phyloP scores from a whole-genome alignment of 2,113 vertebrate genomes.

The Lycocorax pyrrhopterus region DNA sequence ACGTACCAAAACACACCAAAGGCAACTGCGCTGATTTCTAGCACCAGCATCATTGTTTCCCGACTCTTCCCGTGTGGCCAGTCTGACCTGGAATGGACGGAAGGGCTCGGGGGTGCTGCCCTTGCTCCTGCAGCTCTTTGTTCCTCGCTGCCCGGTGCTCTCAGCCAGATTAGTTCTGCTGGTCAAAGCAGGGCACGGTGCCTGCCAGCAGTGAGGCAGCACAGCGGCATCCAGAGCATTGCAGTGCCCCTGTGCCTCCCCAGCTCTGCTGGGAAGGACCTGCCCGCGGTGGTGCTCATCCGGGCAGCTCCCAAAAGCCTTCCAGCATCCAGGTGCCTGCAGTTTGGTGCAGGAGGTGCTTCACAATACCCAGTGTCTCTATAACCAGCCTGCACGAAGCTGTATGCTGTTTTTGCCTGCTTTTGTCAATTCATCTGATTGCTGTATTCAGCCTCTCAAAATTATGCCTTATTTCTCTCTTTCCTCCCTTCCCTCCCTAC shows the following conservation, averaged over 20 bases:
- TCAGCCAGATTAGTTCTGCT: not conserved
- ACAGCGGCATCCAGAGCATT: not conserved
- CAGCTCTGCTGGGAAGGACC: not conserved
- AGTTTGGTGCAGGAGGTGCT: not conserved
- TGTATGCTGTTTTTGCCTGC: not conserved
- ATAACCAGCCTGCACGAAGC: not conserved
- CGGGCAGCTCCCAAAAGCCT: not conserved
- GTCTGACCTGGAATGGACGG: not conserved
- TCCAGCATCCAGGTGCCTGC: not conserved
- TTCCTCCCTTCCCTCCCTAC: not conserved
- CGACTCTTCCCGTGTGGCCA: not conserved
- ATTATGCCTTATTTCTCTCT: not conserved
- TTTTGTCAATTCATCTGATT: not conserved
- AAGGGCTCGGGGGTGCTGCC: accelerated
- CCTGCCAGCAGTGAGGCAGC: not conserved
- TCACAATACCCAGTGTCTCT: not conserved
- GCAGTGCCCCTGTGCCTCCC: not conserved
- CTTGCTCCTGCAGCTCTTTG: not conserved
- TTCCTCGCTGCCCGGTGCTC: not conserved
- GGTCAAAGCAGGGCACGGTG: not conserved
- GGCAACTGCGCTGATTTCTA: not conserved
- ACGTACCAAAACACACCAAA: not conserved
- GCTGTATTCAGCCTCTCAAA: not conserved
- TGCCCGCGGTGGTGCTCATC: not conserved
- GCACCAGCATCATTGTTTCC: not conserved